Percentiles rank a stretch among this genome's conserved stretches.
Conservation (phyloP, 2,888 invertebrate genomes). For the Cloeon dipterum region DNA sequence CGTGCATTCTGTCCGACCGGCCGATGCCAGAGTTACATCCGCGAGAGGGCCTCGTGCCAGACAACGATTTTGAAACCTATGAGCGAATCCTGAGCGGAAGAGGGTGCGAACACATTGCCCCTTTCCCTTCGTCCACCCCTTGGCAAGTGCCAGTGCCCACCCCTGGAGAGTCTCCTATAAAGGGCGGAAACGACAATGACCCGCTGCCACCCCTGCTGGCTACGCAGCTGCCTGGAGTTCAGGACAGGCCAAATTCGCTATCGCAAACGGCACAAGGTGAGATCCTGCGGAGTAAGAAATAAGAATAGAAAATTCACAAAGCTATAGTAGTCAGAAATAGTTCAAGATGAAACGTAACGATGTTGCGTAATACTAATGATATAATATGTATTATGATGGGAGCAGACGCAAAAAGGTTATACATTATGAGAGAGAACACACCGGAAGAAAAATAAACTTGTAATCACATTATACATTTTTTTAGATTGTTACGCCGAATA, state of each 20-base stretch:
- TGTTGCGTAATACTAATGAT: no score
- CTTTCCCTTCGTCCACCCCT: constrained; percentile 2
- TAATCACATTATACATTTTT: no score
- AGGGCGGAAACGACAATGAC: background rate
- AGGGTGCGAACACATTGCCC: constrained; percentile 48
- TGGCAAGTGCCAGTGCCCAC: background rate
- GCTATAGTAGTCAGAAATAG: no score
- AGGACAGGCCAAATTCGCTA: no score
- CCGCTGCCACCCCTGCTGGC: background rate
- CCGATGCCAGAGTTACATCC: constrained; percentile 39
- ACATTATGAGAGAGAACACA: no score
- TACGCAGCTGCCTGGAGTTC: background rate
- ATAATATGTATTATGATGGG: no score
- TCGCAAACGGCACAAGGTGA: no score
- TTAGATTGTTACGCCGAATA: constrained; percentile 63
- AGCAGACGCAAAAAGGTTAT: no score
- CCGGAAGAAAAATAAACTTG: no score
- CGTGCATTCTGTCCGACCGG: constrained; percentile 54
- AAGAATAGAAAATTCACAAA: no score
- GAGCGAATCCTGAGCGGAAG: constrained; percentile 60
- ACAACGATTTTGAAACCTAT: constrained; percentile 48
- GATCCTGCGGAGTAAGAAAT: no score
- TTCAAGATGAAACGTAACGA: no score
- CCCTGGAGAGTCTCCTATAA: background rate
- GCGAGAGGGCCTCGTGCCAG: constrained; percentile 28